Base-by-base conservation (phyloP, 1,140 invertebrate species). In the Drosophila virilis region DNA sequence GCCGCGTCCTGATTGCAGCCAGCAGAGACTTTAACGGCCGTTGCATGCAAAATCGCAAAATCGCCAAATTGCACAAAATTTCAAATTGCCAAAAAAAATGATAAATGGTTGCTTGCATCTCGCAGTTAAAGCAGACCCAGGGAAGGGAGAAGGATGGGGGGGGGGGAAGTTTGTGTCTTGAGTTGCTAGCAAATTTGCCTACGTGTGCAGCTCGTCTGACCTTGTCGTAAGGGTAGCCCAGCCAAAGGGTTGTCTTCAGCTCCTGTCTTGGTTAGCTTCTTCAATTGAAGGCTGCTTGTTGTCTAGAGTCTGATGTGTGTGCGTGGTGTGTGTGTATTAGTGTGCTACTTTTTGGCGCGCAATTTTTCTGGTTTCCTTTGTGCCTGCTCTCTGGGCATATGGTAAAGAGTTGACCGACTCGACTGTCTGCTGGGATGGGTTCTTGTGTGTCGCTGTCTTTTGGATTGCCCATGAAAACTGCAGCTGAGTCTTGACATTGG, bases 21-120 rank as follows among this genome's bases (percentile, higher is more conserved):
- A 45, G 50, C 28, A 13, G 28, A 48, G 59, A 48, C 68, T 52
- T 77, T 88, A 88, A 86, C 83, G 68, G 73, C 54, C 69, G 72
- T 70, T 80, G 84, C 84, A 89, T 88, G 84, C 83, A 83, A 86
- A 86, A 85, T 86, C 55, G 81, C 66, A 67, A 78, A 78, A 71
- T 75, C 58, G 71, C 40, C 51, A 54, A 72, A 66, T 35, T 40
- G 38, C 38, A 22, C 5, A 38, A 45, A 45, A 57, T 10, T 2
- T 3, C 46, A 70, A 69, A 40, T 28, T 28, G 22, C 12, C 13
- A 51, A 65, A 80, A 80, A 75, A 76, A 70, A 88, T 88, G 84
- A 89, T 88, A 88, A 88, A 89, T 83, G 84, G 46, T 71, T 51
- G 67, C 67, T 76, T 86, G 82, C 82, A 86, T 73, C 68, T 48